Evolutionary conservation across 2,113 vertebrate species (phyloP).

Genomic region (Stegastes partitus): DNA sequence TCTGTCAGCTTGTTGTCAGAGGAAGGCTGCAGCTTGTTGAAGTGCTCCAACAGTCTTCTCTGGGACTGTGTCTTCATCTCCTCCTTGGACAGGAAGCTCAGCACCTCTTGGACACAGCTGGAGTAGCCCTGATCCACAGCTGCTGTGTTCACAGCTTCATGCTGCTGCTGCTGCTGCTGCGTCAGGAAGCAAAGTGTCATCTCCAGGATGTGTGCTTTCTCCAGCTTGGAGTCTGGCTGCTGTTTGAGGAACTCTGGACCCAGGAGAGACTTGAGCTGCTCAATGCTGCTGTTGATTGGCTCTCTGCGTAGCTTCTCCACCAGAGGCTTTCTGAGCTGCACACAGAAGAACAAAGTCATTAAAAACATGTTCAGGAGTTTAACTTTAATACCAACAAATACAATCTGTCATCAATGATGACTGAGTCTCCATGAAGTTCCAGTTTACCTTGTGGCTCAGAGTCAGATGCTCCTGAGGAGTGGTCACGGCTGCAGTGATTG

Average conservation of each 20-base stretch:
- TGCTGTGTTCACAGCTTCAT: no score
- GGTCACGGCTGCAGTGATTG: constrained; percentile 63
- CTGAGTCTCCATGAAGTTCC: rapidly evolving
- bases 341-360: constrained; percentile 21
- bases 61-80: no score
- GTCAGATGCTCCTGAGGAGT: constrained; percentile 42
- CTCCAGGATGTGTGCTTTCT: constrained; percentile 82
- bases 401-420: not conserved
- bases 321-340: constrained; percentile 69
- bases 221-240: constrained; percentile 79
- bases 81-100: no score
- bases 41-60: constrained; percentile 50
- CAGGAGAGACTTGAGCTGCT: constrained; percentile 77
- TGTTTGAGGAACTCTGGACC: constrained; percentile 71
- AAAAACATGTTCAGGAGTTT: not conserved
- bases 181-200: constrained; percentile 67
- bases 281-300: constrained; percentile 78
- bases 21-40: constrained; percentile 55
- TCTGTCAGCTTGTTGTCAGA: constrained; percentile 41
- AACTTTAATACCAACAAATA: not conserved
- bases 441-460: constrained; percentile 73
- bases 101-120: no score
- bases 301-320: constrained; percentile 79
- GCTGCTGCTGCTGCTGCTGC: constrained; percentile 44
- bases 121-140: no score